These are phyloP conservation scores for Triplophysa bombifrons DNA, from an alignment of 2,797 vertebrate genomes.

Conservation along the genomic window DNA sequence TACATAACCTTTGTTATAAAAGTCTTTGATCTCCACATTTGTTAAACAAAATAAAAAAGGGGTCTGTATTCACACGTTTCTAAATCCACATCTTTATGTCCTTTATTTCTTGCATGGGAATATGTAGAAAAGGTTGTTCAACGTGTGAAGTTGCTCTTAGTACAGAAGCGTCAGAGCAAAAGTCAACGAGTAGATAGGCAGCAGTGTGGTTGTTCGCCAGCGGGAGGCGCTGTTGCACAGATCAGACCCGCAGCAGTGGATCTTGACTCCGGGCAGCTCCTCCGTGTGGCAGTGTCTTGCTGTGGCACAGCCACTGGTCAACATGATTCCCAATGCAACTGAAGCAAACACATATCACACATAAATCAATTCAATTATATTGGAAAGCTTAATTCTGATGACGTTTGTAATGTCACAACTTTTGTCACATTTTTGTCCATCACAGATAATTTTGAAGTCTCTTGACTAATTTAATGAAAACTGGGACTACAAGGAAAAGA, in stretches of 20 bases:
- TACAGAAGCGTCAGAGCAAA: conserved; percentile 32
- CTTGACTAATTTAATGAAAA: background rate
- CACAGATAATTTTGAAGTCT: background rate
- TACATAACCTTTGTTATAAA: no score
- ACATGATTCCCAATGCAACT: conserved; percentile 75
- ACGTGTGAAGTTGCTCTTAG: background rate
- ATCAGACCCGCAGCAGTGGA: conserved; percentile 69
- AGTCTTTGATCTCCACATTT: no score
- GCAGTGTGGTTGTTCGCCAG: background rate
- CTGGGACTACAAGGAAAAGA: background rate
- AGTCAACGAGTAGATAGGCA: conserved; percentile 35
- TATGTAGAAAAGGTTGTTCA: background rate
- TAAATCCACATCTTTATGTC: background rate
- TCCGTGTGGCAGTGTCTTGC: conserved; percentile 79
- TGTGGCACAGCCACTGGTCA: conserved; percentile 78
- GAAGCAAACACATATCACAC: conserved; percentile 20
- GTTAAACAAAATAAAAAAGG: background rate
- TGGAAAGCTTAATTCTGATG: background rate
- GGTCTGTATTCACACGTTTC: background rate
- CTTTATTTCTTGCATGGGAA: background rate
- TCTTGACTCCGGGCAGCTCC: conserved; percentile 74
- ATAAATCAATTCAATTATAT: background rate
- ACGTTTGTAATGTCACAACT: no score
- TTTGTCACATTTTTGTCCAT: no score
- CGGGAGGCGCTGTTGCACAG: conserved; percentile 64